phyloP scores from a whole-genome alignment of 2,888 invertebrate genomes.

The Sisyra nigra region DNA sequence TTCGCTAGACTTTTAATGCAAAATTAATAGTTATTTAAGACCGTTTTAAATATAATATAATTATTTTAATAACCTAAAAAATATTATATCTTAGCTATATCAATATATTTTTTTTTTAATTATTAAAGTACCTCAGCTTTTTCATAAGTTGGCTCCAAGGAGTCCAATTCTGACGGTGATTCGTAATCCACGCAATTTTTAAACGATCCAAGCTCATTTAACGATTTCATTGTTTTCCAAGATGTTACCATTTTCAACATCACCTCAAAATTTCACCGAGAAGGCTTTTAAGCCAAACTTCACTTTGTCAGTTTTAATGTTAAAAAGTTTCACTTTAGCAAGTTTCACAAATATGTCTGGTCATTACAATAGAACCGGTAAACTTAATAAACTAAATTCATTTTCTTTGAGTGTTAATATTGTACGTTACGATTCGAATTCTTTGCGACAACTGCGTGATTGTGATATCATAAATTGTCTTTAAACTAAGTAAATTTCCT shows the following conservation, averaged over 20 bases:
- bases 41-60: no score
- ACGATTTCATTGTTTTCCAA: constrained; percentile 5
- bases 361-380: not conserved
- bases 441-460: not conserved
- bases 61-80: not conserved
- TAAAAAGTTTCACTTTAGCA: no score
- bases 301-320: no score
- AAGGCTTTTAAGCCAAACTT: no score
- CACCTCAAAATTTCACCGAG: no score
- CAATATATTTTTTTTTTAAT: not conserved
- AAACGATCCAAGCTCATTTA: not conserved
- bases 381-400: not conserved
- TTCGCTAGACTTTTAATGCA: no score
- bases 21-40: no score
- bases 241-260: not conserved
- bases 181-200: constrained; percentile 3
- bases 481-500: no score
- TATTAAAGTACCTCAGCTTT: not conserved
- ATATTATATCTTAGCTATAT: not conserved
- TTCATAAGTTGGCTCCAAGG: constrained; percentile 18
- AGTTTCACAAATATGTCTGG: not conserved
- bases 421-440: not conserved
- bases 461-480: not conserved
- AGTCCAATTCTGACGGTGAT: constrained; percentile 22
- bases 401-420: not conserved